Percentiles rank a stretch among this genome's conserved stretches.
Evolutionary conservation across 2,797 vertebrate species (phyloP).

Genomic region (Philypnodon macrostomus): DNA sequence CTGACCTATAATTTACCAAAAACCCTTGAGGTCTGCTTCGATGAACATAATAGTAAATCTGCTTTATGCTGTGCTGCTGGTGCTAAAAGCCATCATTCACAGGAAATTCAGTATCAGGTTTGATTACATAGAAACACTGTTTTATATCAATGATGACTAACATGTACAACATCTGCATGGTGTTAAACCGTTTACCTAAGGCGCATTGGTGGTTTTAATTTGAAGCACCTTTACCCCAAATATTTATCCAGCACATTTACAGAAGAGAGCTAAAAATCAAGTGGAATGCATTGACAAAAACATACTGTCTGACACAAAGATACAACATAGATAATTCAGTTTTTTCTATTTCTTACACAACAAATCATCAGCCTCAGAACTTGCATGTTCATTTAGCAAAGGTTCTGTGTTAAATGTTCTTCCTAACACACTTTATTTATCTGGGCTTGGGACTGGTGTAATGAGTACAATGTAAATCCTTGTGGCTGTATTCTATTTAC

Average conservation of each 20-base stretch:
- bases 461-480: too few relatives aligned
- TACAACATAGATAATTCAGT: background rate
- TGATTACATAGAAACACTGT: conserved; percentile 1
- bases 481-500: too few relatives aligned
- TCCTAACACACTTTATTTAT: too few relatives aligned
- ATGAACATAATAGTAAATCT: background rate
- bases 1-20: conserved; percentile 8
- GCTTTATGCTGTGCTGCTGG: conserved; percentile 29
- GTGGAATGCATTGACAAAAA: too few relatives aligned
- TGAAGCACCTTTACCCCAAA: too few relatives aligned
- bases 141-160: background rate
- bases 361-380: too few relatives aligned
- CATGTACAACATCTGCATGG: conserved; percentile 14
- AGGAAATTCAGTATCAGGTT: conserved; percentile 1
- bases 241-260: conserved; percentile 9
- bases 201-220: conserved; percentile 1
- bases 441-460: too few relatives aligned
- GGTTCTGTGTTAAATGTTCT: too few relatives aligned
- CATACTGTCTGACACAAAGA: too few relatives aligned
- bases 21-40: background rate
- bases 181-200: conserved; percentile 11
- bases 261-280: too few relatives aligned
- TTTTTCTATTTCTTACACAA: too few relatives aligned
- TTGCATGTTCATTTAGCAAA: too few relatives aligned
- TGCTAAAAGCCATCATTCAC: conserved; percentile 26